Evolutionary conservation across 2,797 vertebrate species (phyloP), one percentile per base, ranked within the genome.

Genomic region (Microcaecilia unicolor): DNA sequence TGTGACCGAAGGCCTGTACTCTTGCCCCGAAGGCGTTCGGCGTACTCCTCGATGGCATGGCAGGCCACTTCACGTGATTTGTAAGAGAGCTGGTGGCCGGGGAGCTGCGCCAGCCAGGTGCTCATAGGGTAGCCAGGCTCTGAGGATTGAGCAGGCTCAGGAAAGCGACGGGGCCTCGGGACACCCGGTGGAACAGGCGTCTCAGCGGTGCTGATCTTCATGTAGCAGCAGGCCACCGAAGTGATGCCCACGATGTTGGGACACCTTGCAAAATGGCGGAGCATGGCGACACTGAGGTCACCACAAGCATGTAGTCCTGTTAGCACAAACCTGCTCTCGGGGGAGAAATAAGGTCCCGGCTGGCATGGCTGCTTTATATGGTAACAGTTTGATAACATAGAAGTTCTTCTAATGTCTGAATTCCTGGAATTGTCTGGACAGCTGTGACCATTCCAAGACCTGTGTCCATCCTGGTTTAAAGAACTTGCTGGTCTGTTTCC

Each of bases 221-320:
- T 98, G 74, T 98, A 91, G 67, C 94, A 98, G 34, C 94, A 97
- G 3, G 88, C 87, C 22, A 86, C 93, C 0, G 87, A 89, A 4
- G 89, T 90, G 48, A 98, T 71, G 10, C 80, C 92, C 0, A 57
- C 72, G 6, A 91, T 81, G 0, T 72, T 41, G 0, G 90, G 87
- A 48, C 90, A 89, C 43, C 36, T 38, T 44, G 64, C 65, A 2
- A 97, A 98, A 53, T 90, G 91, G 3, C 82, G 78, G 9, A 97
- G 81, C 32, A 96, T 80, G 10, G 93, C 84, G 1, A 87, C 67
- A 15, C 93, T 91, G 14, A 98, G 87, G 64, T 98, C 93, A 0
- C 94, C 94, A 0, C 93, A 97, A 29, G 93, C 84, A 0, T 97
- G 94, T 4, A 98, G 87, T 18, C 92, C 93, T 0, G 89, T 93